These are phyloP conservation scores for Ibidorhyncha struthersii DNA, from an alignment of 2,113 vertebrate species.

Conservation along the genomic window DNA sequence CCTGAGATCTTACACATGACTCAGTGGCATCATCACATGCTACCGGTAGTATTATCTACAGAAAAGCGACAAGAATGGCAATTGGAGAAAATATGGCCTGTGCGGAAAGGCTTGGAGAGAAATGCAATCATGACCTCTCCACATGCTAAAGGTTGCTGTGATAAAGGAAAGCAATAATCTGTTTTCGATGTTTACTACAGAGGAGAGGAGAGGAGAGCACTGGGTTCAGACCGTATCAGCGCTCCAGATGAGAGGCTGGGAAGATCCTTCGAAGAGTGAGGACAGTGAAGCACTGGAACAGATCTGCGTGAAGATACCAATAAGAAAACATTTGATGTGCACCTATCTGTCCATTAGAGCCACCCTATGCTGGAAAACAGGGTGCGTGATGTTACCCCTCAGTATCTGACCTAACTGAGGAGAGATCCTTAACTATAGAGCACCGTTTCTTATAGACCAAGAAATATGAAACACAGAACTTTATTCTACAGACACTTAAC, in stretches of 20 bases:
- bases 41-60: neutral
- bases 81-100: rapidly evolving
- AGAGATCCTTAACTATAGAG: neutral
- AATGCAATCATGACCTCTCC: rapidly evolving
- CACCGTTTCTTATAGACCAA: rapidly evolving
- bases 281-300: neutral
- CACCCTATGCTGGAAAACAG: neutral
- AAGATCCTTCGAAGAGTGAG: neutral
- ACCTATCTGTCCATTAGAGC: neutral
- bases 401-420: neutral
- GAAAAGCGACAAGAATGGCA: neutral
- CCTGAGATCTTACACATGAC: neutral
- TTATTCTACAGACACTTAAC: too few species aligned
- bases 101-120: neutral
- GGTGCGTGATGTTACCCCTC: neutral
- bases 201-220: neutral
- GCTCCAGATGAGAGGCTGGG: neutral
- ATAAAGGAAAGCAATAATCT: neutral
- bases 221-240: neutral
- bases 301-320: neutral
- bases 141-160: neutral
- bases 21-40: neutral
- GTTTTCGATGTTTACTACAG: rapidly evolving
- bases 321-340: neutral
- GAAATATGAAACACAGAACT: neutral